Conservation (phyloP, 2,113 vertebrate species). For the Anser cygnoides region DNA sequence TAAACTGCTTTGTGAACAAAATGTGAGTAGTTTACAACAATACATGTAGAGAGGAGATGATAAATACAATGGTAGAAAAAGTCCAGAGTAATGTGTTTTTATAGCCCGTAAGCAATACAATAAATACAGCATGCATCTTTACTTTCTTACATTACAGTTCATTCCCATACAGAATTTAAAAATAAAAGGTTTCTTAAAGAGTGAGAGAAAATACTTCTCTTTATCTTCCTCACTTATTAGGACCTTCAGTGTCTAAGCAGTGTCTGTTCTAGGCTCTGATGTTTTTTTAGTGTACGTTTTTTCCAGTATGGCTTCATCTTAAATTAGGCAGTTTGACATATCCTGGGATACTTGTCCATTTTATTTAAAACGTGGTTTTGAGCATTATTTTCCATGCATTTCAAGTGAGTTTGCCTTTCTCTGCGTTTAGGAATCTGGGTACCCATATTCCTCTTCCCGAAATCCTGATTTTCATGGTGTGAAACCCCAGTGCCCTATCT, state of each 20-base stretch:
- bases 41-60: not conserved
- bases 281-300: not conserved
- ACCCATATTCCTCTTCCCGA: not conserved
- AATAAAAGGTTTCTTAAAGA: not conserved
- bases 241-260: not conserved
- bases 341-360: not conserved
- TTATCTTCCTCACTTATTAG: not conserved
- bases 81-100: not conserved
- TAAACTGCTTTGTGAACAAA: slow-evolving; percentile 98
- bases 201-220: not conserved
- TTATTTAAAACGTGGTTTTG: not conserved
- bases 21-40: slow-evolving; percentile 81
- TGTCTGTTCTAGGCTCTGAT: not conserved
- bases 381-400: not conserved
- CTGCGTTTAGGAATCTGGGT: not conserved
- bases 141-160: not conserved
- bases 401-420: not conserved
- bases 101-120: not conserved
- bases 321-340: not conserved
- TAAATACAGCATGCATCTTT: not conserved
- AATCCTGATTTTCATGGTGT: not conserved
- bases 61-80: not conserved
- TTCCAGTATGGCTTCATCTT: not conserved
- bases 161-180: not conserved
- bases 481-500: not conserved